Conservation (phyloP, 2,797 vertebrate species). For the Syncerus caffer region DNA sequence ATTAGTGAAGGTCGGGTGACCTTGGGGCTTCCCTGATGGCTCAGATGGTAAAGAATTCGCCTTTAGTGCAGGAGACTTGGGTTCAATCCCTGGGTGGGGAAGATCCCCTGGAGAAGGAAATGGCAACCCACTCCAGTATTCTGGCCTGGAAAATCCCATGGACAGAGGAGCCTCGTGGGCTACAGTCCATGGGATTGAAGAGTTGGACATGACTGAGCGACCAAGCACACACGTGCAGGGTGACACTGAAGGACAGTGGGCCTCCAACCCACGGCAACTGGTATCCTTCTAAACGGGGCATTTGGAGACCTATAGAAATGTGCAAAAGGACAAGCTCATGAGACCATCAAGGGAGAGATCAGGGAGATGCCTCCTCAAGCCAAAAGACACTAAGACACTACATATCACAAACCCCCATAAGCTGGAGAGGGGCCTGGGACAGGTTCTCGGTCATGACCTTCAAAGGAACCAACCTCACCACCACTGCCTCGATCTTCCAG, state of each 20-base stretch:
- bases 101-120: background rate
- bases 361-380: accelerated
- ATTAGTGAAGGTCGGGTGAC: background rate
- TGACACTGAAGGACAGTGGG: background rate
- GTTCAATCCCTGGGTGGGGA: background rate
- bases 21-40: background rate
- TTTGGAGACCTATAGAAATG: background rate
- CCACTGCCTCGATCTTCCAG: background rate
- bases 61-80: background rate
- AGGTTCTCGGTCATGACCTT: background rate
- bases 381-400: accelerated
- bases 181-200: background rate
- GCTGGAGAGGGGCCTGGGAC: background rate
- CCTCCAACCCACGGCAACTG: background rate
- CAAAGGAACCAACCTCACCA: background rate
- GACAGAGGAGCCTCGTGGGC: background rate
- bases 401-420: background rate
- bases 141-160: background rate
- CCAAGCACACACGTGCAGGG: background rate
- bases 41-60: background rate
- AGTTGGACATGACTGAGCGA: background rate
- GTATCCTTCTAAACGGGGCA: background rate
- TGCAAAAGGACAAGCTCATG: accelerated
- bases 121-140: background rate
- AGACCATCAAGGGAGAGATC: background rate